Percentiles rank a stretch among this genome's conserved stretches.
phyloP scores from a whole-genome alignment of 2,113 vertebrate species.

The Panthera leo region DNA sequence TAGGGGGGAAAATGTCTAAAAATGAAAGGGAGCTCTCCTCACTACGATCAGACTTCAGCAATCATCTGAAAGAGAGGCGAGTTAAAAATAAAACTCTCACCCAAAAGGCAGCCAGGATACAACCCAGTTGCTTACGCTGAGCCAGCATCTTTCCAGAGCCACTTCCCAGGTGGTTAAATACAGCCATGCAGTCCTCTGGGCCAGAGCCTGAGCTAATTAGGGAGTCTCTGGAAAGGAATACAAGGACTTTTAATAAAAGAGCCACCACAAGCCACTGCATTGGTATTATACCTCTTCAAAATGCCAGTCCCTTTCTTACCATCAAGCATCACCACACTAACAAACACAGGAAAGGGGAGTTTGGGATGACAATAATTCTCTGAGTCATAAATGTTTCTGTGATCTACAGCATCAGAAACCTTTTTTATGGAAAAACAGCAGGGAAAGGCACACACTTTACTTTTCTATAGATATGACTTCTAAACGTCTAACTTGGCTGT shows the following conservation, averaged over 20 bases:
- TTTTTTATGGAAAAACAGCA: neutral
- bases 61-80: neutral
- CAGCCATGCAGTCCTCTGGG: neutral
- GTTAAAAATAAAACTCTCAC: conserved; percentile 62
- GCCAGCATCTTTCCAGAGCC: conserved; percentile 35
- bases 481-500: neutral
- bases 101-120: neutral
- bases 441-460: neutral
- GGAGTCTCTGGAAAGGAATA: conserved; percentile 5
- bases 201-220: conserved; percentile 5
- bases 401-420: neutral
- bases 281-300: neutral
- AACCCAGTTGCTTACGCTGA: conserved; percentile 13
- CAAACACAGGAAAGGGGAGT: neutral
- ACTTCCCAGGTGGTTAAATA: neutral
- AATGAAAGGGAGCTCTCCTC: neutral
- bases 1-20: neutral
- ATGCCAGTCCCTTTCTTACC: neutral
- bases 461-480: neutral
- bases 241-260: neutral
- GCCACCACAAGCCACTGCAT: neutral
- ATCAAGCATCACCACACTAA: neutral
- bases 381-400: neutral
- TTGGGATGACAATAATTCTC: neutral
- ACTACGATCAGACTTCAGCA: conserved; percentile 6